These are phyloP conservation scores for Xestia sexstrigata DNA, from an alignment of 2,888 invertebrate species.

Conservation along the genomic window DNA sequence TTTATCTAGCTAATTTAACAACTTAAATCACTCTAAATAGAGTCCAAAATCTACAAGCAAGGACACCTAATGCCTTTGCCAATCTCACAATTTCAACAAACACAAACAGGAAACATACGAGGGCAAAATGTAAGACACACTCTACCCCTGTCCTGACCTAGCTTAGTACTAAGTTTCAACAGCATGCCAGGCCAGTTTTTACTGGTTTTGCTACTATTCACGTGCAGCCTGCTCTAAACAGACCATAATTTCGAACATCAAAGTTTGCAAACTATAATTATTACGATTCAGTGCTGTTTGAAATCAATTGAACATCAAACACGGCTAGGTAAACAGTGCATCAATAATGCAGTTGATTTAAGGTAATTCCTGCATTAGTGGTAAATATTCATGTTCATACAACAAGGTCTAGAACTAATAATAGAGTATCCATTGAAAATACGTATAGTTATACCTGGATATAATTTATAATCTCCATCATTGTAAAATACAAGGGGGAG, in stretches of 20 bases:
- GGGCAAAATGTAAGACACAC: background rate
- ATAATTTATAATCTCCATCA: background rate
- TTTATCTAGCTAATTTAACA: too few relatives aligned
- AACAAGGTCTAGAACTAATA: conserved; percentile 8
- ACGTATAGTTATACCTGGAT: too few relatives aligned
- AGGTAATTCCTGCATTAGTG: conserved; percentile 25
- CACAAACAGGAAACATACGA: conserved; percentile 12
- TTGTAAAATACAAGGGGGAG: background rate
- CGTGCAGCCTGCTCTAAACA: background rate
- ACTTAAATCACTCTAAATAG: background rate
- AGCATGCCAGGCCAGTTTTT: background rate
- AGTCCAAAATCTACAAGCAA: background rate
- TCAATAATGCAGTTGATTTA: conserved; percentile 35
- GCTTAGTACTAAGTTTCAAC: background rate
- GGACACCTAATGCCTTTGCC: background rate
- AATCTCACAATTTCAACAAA: background rate
- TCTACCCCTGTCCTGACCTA: background rate
- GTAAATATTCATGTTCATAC: background rate
- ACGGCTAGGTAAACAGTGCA: conserved; percentile 13
- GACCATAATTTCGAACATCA: conserved; percentile 20
- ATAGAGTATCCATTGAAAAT: conserved; percentile 11
- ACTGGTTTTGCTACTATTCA: background rate
- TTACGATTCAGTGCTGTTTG: conserved; percentile 23
- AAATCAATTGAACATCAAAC: conserved; percentile 47
- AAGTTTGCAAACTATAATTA: conserved; percentile 28